phyloP scores from a whole-genome alignment of 1,140 invertebrate genomes.

The Limonius californicus region DNA sequence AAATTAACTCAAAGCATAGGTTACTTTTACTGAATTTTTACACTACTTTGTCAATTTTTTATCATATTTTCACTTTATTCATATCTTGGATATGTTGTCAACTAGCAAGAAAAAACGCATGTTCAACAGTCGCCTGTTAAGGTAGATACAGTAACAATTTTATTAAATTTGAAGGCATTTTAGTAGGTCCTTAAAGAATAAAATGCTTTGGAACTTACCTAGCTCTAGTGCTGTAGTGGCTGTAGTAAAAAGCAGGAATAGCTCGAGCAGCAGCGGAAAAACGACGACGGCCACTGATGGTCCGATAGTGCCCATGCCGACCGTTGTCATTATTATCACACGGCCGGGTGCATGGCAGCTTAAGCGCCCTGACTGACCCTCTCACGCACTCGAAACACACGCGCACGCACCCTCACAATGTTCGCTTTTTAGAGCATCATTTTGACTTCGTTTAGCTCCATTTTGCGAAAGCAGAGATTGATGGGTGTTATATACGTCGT shows the following conservation, averaged over 20 bases:
- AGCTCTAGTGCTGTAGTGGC: constrained; percentile 20
- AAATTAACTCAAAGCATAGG: too few relatives aligned
- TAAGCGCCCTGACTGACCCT: constrained; percentile 22
- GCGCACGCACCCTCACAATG: constrained; percentile 18
- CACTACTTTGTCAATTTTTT: too few relatives aligned
- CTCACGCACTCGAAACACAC: constrained; percentile 21
- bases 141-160: too few relatives aligned
- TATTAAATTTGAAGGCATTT: too few relatives aligned
- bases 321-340: constrained; percentile 29
- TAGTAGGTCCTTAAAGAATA: too few relatives aligned
- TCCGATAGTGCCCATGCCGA: constrained; percentile 32
- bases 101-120: too few relatives aligned
- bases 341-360: constrained; percentile 21
- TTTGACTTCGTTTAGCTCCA: constrained; percentile 19
- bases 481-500: constrained; percentile 15
- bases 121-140: too few relatives aligned
- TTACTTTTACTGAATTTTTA: too few relatives aligned
- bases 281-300: constrained; percentile 19
- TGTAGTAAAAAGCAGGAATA: constrained; percentile 18
- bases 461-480: constrained; percentile 13
- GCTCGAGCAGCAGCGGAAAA: constrained; percentile 10
- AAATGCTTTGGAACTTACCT: too few relatives aligned
- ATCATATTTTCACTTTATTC: too few relatives aligned
- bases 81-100: too few relatives aligned
- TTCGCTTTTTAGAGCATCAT: constrained; percentile 17